phyloP scores from a whole-genome alignment of 2,888 invertebrate species.

The Matsumyia berberina region DNA sequence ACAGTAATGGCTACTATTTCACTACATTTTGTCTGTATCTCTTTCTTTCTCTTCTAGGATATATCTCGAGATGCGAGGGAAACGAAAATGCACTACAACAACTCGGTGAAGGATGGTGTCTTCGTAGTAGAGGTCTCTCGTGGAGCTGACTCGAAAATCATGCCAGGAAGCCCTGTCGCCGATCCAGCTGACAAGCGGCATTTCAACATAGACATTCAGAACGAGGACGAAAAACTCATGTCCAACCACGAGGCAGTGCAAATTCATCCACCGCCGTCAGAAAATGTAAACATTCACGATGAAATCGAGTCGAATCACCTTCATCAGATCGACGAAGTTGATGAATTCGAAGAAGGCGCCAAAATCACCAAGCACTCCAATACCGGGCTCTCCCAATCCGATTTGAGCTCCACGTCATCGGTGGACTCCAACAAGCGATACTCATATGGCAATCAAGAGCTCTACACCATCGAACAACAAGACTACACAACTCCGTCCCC shows the following conservation, averaged over 20 bases:
- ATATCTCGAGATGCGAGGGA: constrained; percentile 89
- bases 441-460: constrained; percentile 91
- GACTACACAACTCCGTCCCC: constrained; percentile 86
- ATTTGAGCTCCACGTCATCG: constrained; percentile 89
- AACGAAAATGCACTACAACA: constrained; percentile 90
- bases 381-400: constrained; percentile 93
- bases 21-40: constrained; percentile 11
- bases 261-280: constrained; percentile 83
- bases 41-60: constrained; percentile 85
- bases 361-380: constrained; percentile 86
- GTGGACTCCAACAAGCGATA: constrained; percentile 90
- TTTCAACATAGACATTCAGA: constrained; percentile 82
- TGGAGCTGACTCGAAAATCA: constrained; percentile 84
- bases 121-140: constrained; percentile 89
- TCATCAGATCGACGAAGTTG: constrained; percentile 81
- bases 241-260: constrained; percentile 83
- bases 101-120: constrained; percentile 89
- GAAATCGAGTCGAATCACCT: constrained; percentile 80
- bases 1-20: not conserved
- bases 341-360: constrained; percentile 80
- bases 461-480: constrained; percentile 90
- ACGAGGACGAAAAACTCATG: constrained; percentile 69
- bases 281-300: constrained; percentile 78
- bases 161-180: constrained; percentile 79
- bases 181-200: constrained; percentile 80